Evolutionary conservation across 1,140 invertebrate species (phyloP), one percentile per base, ranked within the genome.

Genomic region (Aphaenogaster rudis): DNA sequence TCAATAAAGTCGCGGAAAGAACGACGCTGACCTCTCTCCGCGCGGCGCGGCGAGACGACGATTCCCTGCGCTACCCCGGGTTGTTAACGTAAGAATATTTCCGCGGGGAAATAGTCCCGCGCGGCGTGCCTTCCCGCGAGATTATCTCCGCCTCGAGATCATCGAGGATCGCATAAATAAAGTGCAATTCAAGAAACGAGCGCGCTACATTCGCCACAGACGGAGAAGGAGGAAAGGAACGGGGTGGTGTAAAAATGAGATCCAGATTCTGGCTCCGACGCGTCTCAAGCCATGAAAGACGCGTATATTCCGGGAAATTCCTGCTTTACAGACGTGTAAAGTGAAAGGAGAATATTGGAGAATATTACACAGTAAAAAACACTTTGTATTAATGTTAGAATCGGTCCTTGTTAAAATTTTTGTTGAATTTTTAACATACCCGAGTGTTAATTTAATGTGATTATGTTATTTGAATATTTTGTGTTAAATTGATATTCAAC

Each of bases 1-100:
- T 74, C 80, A 84, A 61, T 88, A 89, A 89, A 89, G n/a, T 88
- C 72, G 54, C 42, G 45, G 86, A 74, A 88, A 88, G 59, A 39
- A 61, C 45, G 57, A 84, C 69, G 69, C 42, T 50, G 67, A 74
- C 67, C 66, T 69, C 42, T 45, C 54, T 17, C 54, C 11, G 50
- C 33, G 45, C 28, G n/a, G 21, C 59, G 54, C 48, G 50, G 4
- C 50, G 52, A 57, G 28, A 61, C 64, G 81, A 86, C 50, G 69
- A 87, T 71, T 74, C 69, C 59, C 52, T 6, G 33, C 45, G 28
- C 63, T 21, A 54, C 36, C 8, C 45, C 28, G 45, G 28, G 78
- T 42, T 63, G 85, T 88, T 86, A 86, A 69, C 82, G 52, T 84
- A 39, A 57, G 79, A 64, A 89, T 87, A 78, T 84, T 78, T 63